Percentiles rank a stretch among this genome's conserved stretches.
Conservation (phyloP, 2,888 invertebrate genomes). For the Catocala nupta region DNA sequence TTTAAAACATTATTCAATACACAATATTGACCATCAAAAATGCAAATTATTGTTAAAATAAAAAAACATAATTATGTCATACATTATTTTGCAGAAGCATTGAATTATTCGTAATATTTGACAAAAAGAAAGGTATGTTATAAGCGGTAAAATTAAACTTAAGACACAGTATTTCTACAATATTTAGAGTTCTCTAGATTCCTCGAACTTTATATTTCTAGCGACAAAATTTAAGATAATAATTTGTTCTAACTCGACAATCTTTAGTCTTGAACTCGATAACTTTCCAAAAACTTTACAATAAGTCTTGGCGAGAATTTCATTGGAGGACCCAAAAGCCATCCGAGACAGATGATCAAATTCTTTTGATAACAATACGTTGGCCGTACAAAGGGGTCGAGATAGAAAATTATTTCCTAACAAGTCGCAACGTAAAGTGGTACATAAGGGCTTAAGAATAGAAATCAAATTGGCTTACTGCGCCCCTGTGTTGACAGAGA, state of each 20-base stretch:
- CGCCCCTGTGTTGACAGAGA: constrained; percentile 42
- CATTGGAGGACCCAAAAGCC: constrained; percentile 45
- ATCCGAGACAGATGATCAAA: constrained; percentile 60
- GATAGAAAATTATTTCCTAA: constrained; percentile 55
- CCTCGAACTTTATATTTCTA: constrained; percentile 11
- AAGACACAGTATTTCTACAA: too few relatives aligned
- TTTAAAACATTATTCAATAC: too few relatives aligned
- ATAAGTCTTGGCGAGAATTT: constrained; percentile 35
- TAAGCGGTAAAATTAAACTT: too few relatives aligned
- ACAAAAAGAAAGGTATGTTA: too few relatives aligned
- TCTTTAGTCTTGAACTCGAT: constrained; percentile 21
- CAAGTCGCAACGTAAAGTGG: constrained; percentile 42
- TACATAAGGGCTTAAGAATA: constrained; percentile 45
- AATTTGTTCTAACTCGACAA: constrained; percentile 22
- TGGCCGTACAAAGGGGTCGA: constrained; percentile 53
- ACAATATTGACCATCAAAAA: too few relatives aligned
- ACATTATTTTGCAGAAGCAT: too few relatives aligned
- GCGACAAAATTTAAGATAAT: constrained; percentile 16
- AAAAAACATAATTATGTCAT: too few relatives aligned
- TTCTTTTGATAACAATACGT: constrained; percentile 62
- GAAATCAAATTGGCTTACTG: constrained; percentile 49
- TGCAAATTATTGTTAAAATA: too few relatives aligned
- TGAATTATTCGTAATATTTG: too few relatives aligned
- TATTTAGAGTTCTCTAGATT: not conserved
- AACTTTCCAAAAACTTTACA: constrained; percentile 38